These are phyloP conservation scores for Sparidentex hasta DNA, from an alignment of 2,797 vertebrate genomes.

Conservation along the genomic window DNA sequence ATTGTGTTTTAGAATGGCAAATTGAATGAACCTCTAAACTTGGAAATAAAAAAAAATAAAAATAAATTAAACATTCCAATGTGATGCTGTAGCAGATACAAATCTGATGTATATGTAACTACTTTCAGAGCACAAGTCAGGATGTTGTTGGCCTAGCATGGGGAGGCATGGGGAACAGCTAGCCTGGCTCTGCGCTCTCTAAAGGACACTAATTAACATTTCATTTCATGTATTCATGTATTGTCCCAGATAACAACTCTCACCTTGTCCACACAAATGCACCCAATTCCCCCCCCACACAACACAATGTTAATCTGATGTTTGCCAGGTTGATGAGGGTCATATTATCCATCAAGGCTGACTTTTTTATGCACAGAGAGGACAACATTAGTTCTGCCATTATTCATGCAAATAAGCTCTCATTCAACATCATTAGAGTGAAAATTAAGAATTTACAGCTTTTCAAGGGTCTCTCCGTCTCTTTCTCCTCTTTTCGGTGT, in stretches of 20 bases:
- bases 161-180: background rate
- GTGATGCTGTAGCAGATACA: too few species aligned
- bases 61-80: too few species aligned
- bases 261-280: background rate
- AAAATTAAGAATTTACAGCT: conserved; percentile 58
- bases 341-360: conserved; percentile 55
- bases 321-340: conserved; percentile 51
- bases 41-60: too few species aligned
- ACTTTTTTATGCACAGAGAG: conserved; percentile 42
- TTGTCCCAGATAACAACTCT: conserved; percentile 14
- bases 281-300: background rate
- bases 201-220: background rate
- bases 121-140: too few species aligned
- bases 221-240: background rate
- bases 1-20: too few species aligned
- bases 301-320: conserved; percentile 37
- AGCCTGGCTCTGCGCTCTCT: background rate
- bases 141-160: background rate
- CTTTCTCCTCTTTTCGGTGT: conserved; percentile 22
- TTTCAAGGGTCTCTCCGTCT: conserved; percentile 36
- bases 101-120: too few species aligned
- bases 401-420: conserved; percentile 74
- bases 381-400: conserved; percentile 66
- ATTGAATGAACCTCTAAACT: too few species aligned
- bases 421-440: conserved; percentile 57